Conservation (phyloP, 2,888 invertebrate genomes). For the Sphaerophoria taeniata region DNA sequence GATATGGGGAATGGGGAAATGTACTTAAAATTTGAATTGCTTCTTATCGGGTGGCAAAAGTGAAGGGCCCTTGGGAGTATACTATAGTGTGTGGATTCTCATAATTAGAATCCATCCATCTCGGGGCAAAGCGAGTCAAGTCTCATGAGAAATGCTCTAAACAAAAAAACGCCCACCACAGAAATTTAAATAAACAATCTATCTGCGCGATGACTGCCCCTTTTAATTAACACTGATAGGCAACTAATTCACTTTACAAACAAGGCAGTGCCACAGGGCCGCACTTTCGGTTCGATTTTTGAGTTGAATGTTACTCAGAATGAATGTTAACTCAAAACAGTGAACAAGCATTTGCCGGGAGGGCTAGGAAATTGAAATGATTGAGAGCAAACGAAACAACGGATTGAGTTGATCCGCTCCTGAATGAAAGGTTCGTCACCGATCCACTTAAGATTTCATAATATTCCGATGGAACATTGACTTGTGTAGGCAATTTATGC, state of each 20-base stretch:
- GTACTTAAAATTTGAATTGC: constrained; percentile 66
- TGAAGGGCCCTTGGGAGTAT: constrained; percentile 63
- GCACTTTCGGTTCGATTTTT: neutral
- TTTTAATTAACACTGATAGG: constrained; percentile 61
- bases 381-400: neutral
- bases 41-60: constrained; percentile 73
- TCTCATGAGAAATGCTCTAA: constrained; percentile 62
- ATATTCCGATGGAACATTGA: constrained; percentile 39
- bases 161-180: constrained; percentile 59
- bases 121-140: constrained; percentile 44
- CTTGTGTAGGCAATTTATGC: constrained; percentile 40
- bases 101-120: constrained; percentile 38
- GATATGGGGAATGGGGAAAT: constrained; percentile 53
- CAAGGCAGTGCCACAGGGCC: neutral
- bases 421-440: constrained; percentile 4
- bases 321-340: too few species aligned
- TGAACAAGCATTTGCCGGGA: too few species aligned
- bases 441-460: constrained; percentile 24
- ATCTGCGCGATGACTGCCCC: constrained; percentile 60
- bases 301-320: neutral
- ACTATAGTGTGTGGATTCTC: constrained; percentile 40
- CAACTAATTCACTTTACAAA: constrained; percentile 26
- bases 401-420: neutral
- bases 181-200: constrained; percentile 16
- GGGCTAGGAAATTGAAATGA: too few species aligned